These are phyloP conservation scores for Equus przewalskii DNA, from an alignment of 2,113 vertebrate genomes.

Conservation along the genomic window DNA sequence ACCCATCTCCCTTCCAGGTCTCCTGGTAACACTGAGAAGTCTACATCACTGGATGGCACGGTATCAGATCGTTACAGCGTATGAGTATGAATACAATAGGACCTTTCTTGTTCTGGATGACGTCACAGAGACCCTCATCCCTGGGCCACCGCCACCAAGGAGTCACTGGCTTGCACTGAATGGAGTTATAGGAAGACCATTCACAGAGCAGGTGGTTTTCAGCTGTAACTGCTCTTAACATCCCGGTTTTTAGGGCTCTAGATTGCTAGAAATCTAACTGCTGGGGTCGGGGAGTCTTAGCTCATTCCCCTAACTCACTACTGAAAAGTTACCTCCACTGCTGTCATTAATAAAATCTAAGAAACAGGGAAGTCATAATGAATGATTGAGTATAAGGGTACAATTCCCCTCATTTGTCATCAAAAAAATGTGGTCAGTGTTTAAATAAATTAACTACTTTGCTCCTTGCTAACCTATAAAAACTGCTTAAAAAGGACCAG, in stretches of 20 bases:
- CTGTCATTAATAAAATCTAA: constrained; percentile 23
- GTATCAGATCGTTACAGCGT: not conserved
- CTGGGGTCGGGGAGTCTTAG: not conserved
- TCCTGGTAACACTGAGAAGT: not conserved
- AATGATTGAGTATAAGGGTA: constrained; percentile 14
- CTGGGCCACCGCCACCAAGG: not conserved
- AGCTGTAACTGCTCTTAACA: not conserved
- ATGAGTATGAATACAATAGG: not conserved
- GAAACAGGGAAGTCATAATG: not conserved
- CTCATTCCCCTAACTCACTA: not conserved
- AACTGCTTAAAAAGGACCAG: not conserved
- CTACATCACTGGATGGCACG: not conserved
- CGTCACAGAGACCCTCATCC: not conserved
- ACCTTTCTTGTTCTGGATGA: not conserved
- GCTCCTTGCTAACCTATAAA: constrained; percentile 13
- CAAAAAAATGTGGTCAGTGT: not conserved
- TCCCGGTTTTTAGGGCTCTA: not conserved
- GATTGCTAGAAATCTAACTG: not conserved
- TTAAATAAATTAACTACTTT: constrained; percentile 31
- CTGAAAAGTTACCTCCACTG: not conserved
- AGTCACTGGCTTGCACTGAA: not conserved
- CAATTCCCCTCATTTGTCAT: not conserved
- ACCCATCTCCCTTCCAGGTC: not conserved
- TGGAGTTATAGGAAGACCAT: not conserved
- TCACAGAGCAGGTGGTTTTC: not conserved